Conservation (phyloP, 1,140 invertebrate genomes). For the Camponotus vicinus region DNA sequence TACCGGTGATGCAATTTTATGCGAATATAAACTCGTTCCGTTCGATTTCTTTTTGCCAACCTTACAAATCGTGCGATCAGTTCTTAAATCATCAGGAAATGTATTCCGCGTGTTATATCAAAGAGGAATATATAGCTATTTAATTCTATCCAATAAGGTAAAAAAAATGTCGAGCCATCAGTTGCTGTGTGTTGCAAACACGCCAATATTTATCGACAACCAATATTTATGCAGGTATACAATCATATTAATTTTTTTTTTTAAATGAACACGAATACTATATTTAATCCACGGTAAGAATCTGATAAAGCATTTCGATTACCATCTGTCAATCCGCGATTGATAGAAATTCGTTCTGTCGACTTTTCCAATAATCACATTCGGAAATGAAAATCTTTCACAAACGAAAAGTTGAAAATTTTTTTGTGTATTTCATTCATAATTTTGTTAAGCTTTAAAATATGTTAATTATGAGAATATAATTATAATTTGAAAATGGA, state of each 20-base stretch:
- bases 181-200: conserved; percentile 25
- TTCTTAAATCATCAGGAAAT: conserved; percentile 68
- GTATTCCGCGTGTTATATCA: conserved; percentile 46
- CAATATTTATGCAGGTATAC: background rate
- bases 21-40: conserved; percentile 44
- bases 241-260: background rate
- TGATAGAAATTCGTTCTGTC: conserved; percentile 9
- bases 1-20: conserved; percentile 32
- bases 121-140: conserved; percentile 54
- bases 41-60: conserved; percentile 37
- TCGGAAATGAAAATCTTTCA: background rate
- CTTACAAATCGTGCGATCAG: conserved; percentile 64
- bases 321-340: background rate
- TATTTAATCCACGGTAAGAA: background rate
- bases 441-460: background rate
- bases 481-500: too few species aligned
- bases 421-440: background rate
- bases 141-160: conserved; percentile 42
- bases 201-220: conserved; percentile 41
- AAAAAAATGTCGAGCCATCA: conserved; percentile 50
- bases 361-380: conserved; percentile 11
- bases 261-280: conserved; percentile 24
- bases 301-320: background rate
- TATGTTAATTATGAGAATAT: too few species aligned
- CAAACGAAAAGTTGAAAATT: conserved; percentile 11